phyloP scores from a whole-genome alignment of 30 jellyfish, hydroid and myxozoan genomes.

The Aurelia aurita region DNA sequence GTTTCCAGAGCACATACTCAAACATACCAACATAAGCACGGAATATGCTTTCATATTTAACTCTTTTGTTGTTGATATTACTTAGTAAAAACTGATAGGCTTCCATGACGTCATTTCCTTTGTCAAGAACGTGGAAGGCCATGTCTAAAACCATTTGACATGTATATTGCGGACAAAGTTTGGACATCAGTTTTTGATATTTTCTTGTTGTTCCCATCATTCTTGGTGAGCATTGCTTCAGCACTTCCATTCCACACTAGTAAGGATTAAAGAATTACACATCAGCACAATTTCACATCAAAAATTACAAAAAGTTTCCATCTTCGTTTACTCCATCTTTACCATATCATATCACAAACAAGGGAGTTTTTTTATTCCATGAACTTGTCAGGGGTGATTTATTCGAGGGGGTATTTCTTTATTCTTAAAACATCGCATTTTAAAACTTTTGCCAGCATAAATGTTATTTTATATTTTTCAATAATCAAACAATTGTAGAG shows the following conservation, averaged over 20 bases:
- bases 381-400: too few species aligned
- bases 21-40: constrained; percentile 60
- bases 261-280: neutral
- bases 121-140: constrained; percentile 40
- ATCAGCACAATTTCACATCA: neutral
- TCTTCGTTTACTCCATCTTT: neutral
- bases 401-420: too few species aligned
- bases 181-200: constrained; percentile 40
- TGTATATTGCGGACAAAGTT: constrained; percentile 53
- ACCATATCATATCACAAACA: too few species aligned
- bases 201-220: constrained; percentile 49
- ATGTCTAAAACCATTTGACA: constrained; percentile 42
- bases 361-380: too few species aligned
- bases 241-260: constrained; percentile 68
- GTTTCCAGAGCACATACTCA: constrained; percentile 55
- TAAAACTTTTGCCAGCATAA: too few species aligned
- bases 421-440: too few species aligned
- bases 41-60: constrained; percentile 25
- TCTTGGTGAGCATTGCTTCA: constrained; percentile 39
- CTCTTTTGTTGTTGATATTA: constrained; percentile 19
- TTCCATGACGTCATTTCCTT: constrained; percentile 40
- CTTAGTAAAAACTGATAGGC: constrained; percentile 45
- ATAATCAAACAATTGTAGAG: too few species aligned
- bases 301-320: neutral
- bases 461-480: too few species aligned